phyloP scores from a whole-genome alignment of 1,140 invertebrate species.

The Ephestia elutella region DNA sequence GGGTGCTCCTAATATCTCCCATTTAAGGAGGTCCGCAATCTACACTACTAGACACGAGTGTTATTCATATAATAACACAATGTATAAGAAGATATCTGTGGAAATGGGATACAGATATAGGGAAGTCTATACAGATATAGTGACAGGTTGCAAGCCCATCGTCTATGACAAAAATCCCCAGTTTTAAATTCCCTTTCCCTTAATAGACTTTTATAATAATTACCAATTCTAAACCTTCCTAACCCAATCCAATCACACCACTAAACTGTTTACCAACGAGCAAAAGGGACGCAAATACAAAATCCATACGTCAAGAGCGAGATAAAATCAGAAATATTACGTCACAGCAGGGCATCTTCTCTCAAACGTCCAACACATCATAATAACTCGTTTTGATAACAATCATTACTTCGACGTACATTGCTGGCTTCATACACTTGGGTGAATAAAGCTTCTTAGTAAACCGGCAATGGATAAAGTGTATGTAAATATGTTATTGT shows the following conservation, averaged over 20 bases:
- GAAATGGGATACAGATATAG: no score
- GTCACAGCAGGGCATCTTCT: constrained; percentile 65
- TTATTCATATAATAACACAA: no score
- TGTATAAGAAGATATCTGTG: no score
- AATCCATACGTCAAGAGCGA: constrained; percentile 52
- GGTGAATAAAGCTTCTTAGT: neutral
- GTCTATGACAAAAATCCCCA: no score
- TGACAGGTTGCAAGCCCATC: no score
- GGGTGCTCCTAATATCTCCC: no score
- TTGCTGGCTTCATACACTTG: constrained; percentile 22
- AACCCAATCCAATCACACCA: constrained; percentile 30
- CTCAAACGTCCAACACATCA: constrained; percentile 26
- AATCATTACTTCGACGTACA: constrained; percentile 21
- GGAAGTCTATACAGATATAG: no score
- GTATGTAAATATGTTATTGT: constrained; percentile 9
- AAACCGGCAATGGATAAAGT: constrained; percentile 26
- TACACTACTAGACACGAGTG: no score
- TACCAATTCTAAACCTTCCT: constrained; percentile 20
- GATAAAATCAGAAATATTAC: constrained; percentile 67
- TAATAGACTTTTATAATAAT: no score
- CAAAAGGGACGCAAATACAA: constrained; percentile 54
- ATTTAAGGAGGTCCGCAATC: no score
- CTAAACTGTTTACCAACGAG: constrained; percentile 61
- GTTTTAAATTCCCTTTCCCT: no score
- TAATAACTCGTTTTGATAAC: constrained; percentile 4